A percentile compares a stretch with the other conserved stretches of the same genome.
These are phyloP conservation scores for Enteromius fasciolatus DNA, from an alignment of 2,797 vertebrate species.

Conservation along the genomic window DNA sequence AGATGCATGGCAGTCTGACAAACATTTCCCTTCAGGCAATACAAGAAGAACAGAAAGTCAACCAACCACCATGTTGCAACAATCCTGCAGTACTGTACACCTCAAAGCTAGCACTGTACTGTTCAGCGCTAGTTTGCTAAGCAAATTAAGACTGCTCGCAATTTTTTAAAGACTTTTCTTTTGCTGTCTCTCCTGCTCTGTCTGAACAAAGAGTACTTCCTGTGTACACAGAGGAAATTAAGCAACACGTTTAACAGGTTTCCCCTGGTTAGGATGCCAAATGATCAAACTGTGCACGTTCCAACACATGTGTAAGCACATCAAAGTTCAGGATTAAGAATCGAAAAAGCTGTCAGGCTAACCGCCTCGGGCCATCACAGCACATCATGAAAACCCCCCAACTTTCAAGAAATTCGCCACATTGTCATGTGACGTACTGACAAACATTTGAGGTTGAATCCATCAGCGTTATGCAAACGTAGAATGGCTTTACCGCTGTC, in stretches of 20 bases:
- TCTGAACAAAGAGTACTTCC: conserved; percentile 67
- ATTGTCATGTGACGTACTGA: not conserved
- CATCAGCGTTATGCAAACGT: not conserved
- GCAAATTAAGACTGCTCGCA: conserved; percentile 13
- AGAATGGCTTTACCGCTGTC: not conserved
- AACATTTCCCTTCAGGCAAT: conserved; percentile 3
- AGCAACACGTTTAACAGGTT: conserved; percentile 74
- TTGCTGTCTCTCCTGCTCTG: conserved; percentile 16
- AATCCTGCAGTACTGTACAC: not conserved
- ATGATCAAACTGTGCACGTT: conserved; percentile 53
- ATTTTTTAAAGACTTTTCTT: conserved; percentile 19
- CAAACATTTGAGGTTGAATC: not conserved
- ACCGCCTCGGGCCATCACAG: not conserved
- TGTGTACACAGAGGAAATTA: conserved; percentile 69
- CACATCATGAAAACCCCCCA: not conserved
- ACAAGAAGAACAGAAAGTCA: not conserved
- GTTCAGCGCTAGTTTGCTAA: not conserved
- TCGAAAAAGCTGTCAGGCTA: conserved; percentile 25
- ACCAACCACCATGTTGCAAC: not conserved
- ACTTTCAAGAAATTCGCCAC: conserved; percentile 4
- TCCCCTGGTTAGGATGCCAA: conserved; percentile 49
- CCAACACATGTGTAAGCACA: conserved; percentile 43
- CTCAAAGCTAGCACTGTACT: conserved; percentile 2
- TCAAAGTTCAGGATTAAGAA: conserved; percentile 47
- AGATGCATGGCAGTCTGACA: conserved; percentile 23